Percentiles rank a stretch among this genome's conserved stretches.
These are phyloP conservation scores for Oasisia sp. DNA, from an alignment of 2,888 invertebrate genomes.

Conservation along the genomic window DNA sequence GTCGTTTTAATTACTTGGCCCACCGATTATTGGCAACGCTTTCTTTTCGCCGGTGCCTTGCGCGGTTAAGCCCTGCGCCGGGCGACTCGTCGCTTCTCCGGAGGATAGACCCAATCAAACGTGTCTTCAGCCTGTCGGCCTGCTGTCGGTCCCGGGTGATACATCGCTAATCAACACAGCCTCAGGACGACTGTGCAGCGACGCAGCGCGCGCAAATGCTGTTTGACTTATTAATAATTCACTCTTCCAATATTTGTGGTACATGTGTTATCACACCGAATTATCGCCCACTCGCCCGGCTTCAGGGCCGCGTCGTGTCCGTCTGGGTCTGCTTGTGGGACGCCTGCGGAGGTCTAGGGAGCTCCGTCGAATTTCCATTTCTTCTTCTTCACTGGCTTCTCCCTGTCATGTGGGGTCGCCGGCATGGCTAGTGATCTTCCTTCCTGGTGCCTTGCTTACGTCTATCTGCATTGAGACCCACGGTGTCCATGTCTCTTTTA, in stretches of 20 bases:
- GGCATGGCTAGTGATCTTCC: no score
- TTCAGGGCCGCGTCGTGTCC: not conserved
- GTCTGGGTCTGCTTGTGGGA: not conserved
- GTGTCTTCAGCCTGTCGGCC: not conserved
- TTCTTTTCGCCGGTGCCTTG: not conserved
- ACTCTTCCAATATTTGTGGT: slow-evolving; percentile 13
- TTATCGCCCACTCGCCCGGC: slow-evolving; percentile 3
- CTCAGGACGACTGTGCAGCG: not conserved
- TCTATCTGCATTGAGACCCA: no score
- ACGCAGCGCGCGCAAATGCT: not conserved
- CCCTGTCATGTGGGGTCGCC: no score
- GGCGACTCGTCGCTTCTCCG: not conserved
- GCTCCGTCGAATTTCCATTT: no score
- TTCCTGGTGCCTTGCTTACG: no score
- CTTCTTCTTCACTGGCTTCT: no score
- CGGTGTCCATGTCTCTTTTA: no score
- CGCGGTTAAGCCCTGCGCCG: not conserved
- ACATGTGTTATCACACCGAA: slow-evolving; percentile 9
- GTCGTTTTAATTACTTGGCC: slow-evolving; percentile 3
- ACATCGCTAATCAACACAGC: not conserved
- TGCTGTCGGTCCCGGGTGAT: not conserved
- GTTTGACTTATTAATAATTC: slow-evolving; percentile 17
- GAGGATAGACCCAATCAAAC: not conserved
- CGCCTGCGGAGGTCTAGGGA: not conserved
- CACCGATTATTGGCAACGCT: not conserved